A percentile compares a stretch with the other conserved stretches of the same genome.
phyloP scores from a whole-genome alignment of 2,113 vertebrate genomes.

The Campylomormyrus tamandua region DNA sequence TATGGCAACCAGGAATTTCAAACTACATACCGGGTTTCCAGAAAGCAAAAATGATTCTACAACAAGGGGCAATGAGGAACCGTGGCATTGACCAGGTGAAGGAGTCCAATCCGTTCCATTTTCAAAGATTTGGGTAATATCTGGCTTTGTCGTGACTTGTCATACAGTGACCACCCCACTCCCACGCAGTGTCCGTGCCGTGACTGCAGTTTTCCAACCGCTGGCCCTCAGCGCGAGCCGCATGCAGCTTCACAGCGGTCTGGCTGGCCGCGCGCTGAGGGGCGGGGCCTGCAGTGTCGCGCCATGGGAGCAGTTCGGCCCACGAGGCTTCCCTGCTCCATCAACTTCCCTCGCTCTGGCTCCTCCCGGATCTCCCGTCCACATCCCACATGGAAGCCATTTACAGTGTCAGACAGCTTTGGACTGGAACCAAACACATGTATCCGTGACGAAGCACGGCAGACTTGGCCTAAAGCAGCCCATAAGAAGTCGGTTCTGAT shows the following conservation, averaged over 20 bases:
- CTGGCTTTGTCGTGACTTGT: neutral
- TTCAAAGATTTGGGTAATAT: neutral
- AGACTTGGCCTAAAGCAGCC: constrained; percentile 34
- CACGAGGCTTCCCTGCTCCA: constrained; percentile 45
- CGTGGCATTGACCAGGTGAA: neutral
- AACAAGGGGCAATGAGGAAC: neutral
- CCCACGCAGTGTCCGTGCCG: constrained; percentile 29
- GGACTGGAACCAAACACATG: constrained; percentile 56
- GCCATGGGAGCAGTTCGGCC: constrained; percentile 45
- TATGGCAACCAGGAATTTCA: neutral
- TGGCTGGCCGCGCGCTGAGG: constrained; percentile 36
- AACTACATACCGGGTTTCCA: neutral
- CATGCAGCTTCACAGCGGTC: constrained; percentile 32
- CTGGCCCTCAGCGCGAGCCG: constrained; percentile 37
- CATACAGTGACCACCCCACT: neutral
- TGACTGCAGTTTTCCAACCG: constrained; percentile 54
- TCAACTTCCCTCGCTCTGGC: constrained; percentile 40
- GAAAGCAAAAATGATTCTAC: neutral
- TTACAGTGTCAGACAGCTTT: constrained; percentile 52
- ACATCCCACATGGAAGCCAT: constrained; percentile 59
- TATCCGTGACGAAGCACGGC: constrained; percentile 42
- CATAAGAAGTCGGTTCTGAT: constrained; percentile 13
- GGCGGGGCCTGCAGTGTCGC: constrained; percentile 54
- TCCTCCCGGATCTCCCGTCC: constrained; percentile 38
- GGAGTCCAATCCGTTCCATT: neutral